Conservation (phyloP, 2,113 vertebrate species). For the Natator depressus region DNA sequence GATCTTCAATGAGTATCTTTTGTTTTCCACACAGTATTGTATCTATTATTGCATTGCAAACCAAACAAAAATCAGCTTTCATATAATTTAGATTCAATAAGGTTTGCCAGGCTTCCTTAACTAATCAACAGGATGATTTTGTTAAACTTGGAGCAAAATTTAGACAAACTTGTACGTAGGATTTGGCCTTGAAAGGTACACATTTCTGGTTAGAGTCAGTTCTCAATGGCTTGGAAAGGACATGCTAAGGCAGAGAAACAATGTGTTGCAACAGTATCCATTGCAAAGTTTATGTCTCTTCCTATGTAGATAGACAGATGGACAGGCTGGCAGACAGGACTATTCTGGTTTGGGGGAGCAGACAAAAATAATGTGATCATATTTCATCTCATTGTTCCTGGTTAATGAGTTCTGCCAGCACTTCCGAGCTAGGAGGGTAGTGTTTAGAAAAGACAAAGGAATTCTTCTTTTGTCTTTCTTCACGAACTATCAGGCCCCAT, state of each 20-base stretch:
- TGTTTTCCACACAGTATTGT: not conserved
- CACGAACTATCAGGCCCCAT: constrained; percentile 87
- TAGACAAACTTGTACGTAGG: not conserved
- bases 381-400: constrained; percentile 52
- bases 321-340: constrained; percentile 18
- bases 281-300: not conserved
- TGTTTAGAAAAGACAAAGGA: constrained; percentile 61
- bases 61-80: constrained; percentile 9
- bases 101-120: not conserved
- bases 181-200: not conserved
- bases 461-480: constrained; percentile 71
- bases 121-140: not conserved
- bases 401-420: constrained; percentile 63
- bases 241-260: not conserved
- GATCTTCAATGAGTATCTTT: not conserved
- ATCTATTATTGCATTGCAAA: not conserved
- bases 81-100: not conserved
- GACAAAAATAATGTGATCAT: constrained; percentile 46
- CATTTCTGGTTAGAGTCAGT: constrained; percentile 8
- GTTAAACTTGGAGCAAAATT: not conserved
- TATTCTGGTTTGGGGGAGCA: not conserved
- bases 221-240: not conserved
- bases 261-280: constrained; percentile 17
- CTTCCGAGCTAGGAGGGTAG: constrained; percentile 47
- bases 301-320: constrained; percentile 32